Conservation (phyloP, 2,888 invertebrate genomes). For the Brachycybe producta region DNA sequence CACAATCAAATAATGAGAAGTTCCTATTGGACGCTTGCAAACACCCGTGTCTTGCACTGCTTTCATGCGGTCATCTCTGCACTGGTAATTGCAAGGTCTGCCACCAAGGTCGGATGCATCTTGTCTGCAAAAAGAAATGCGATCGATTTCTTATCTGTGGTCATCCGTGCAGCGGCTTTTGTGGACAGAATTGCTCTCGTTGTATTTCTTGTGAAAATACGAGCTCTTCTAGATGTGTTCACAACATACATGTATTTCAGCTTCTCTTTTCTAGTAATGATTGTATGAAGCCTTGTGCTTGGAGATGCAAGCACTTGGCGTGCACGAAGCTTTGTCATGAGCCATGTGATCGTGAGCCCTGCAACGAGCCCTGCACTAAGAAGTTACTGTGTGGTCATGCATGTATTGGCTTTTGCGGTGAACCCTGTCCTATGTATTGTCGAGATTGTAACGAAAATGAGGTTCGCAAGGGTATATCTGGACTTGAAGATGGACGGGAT, state of each 20-base stretch:
- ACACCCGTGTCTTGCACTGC: constrained; percentile 23
- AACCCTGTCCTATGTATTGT: constrained; percentile 31
- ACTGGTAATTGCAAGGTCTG: constrained; percentile 33
- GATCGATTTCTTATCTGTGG: constrained; percentile 31
- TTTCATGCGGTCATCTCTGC: constrained; percentile 30
- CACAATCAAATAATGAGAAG: neutral
- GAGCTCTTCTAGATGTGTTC: constrained; percentile 29
- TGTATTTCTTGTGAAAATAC: constrained; percentile 31
- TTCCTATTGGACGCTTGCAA: constrained; percentile 22
- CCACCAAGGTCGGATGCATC: constrained; percentile 31
- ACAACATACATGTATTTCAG: constrained; percentile 27
- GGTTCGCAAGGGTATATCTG: constrained; percentile 35
- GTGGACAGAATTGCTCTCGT: constrained; percentile 33
- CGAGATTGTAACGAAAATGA: constrained; percentile 14
- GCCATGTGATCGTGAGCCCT: constrained; percentile 30
- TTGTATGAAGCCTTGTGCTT: constrained; percentile 32
- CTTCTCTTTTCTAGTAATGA: constrained; percentile 29
- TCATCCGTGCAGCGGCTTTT: constrained; percentile 31
- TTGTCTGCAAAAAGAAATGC: constrained; percentile 30
- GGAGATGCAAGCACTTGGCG: constrained; percentile 29
- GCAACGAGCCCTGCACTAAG: constrained; percentile 28
- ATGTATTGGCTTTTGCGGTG: constrained; percentile 36
- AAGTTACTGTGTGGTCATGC: constrained; percentile 31
- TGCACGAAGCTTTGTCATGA: constrained; percentile 32
- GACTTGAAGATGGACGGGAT: constrained; percentile 42